A percentile compares a stretch with the other conserved stretches of the same genome.
phyloP scores from a whole-genome alignment of 1,140 invertebrate genomes.

The Platyscapa corneri region DNA sequence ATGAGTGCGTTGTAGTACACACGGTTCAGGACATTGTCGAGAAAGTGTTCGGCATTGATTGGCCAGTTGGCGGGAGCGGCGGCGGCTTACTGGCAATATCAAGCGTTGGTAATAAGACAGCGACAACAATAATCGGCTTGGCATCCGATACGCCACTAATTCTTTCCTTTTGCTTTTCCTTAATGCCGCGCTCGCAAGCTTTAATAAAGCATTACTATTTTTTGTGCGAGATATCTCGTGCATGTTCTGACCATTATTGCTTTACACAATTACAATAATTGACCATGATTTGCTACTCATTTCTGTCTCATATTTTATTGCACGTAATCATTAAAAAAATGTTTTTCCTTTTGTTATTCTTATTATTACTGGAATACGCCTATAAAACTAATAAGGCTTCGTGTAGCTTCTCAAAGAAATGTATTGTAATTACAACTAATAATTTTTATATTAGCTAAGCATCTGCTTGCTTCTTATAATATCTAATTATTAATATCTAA shows the following conservation, averaged over 20 bases:
- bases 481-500: background rate
- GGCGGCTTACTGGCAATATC: background rate
- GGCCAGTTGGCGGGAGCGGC: background rate
- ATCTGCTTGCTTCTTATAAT: background rate
- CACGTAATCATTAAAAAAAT: background rate
- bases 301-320: background rate
- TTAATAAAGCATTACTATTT: constrained; percentile 7
- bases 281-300: constrained; percentile 27
- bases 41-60: background rate
- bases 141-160: background rate
- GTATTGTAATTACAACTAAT: background rate
- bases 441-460: background rate
- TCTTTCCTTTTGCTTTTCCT: background rate
- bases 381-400: background rate
- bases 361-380: background rate
- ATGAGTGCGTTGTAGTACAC: background rate
- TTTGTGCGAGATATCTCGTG: too few species aligned
- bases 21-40: background rate
- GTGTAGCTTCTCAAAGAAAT: background rate
- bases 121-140: background rate
- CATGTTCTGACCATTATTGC: background rate
- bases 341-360: background rate
- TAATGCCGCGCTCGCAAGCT: background rate
- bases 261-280: constrained; percentile 30
- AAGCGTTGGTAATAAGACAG: constrained; percentile 17